Percentiles rank a stretch among this genome's conserved stretches.
These are phyloP conservation scores for Salmo trutta DNA, from an alignment of 2,797 vertebrate genomes.

Conservation along the genomic window DNA sequence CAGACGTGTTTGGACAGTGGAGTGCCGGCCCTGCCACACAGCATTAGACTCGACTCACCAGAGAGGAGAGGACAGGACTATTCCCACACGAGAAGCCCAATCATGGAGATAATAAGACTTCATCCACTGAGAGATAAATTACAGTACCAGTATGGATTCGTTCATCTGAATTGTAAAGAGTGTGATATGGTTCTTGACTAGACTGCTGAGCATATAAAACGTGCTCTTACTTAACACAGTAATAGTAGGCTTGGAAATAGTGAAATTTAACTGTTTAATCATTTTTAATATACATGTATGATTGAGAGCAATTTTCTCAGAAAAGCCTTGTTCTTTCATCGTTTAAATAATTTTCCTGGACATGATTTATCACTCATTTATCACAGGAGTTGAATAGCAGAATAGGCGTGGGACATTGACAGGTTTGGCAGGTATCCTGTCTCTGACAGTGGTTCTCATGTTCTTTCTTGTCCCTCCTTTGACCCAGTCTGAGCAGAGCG, in stretches of 20 bases:
- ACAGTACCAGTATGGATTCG: background rate
- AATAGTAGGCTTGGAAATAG: background rate
- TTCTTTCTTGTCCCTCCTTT: constrained; percentile 52
- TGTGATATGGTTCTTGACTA: background rate
- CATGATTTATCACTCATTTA: constrained; percentile 66
- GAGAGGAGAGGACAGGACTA: constrained; percentile 18
- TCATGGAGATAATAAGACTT: constrained; percentile 28
- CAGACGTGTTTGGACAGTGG: constrained; percentile 82
- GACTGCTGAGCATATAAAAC: background rate
- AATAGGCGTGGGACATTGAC: constrained; percentile 50
- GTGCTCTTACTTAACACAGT: background rate
- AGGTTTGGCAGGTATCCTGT: constrained; percentile 65
- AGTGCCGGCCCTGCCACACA: constrained; percentile 73
- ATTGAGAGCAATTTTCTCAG: background rate
- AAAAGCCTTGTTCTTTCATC: constrained; percentile 61
- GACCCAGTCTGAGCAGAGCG: constrained; percentile 36
- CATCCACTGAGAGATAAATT: background rate
- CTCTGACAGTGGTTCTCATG: constrained; percentile 55
- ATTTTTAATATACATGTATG: background rate
- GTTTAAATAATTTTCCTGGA: constrained; percentile 50
- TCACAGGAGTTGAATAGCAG: constrained; percentile 41
- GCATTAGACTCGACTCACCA: constrained; percentile 77
- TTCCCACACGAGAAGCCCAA: constrained; percentile 14
- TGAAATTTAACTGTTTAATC: background rate
- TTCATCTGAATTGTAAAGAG: background rate